These are phyloP conservation scores for Synergus japonicus DNA, from an alignment of 2,888 invertebrate genomes.

Conservation along the genomic window DNA sequence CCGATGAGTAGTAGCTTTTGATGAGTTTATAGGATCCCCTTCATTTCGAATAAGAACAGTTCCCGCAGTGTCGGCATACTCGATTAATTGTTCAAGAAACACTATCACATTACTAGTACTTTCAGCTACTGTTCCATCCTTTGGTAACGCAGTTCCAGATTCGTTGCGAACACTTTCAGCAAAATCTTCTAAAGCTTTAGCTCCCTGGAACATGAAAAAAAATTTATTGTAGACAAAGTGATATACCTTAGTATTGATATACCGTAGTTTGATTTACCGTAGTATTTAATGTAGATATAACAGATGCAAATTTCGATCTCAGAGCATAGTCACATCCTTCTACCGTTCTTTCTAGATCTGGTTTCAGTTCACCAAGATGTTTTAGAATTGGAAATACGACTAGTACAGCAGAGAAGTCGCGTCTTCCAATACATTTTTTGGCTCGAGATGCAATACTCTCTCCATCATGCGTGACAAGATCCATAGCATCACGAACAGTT, in stretches of 20 bases:
- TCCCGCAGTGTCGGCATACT: conserved; percentile 88
- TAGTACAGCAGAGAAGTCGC: conserved; percentile 89
- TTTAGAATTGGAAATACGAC: conserved; percentile 91
- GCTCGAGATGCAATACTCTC: conserved; percentile 89
- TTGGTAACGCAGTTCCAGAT: conserved; percentile 89
- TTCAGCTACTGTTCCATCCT: conserved; percentile 99
- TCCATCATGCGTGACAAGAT: conserved; percentile 90
- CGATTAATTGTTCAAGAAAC: conserved; percentile 91
- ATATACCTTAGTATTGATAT: too few species aligned
- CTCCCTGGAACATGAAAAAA: conserved; percentile 81
- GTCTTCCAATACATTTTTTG: conserved; percentile 86
- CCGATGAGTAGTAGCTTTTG: conserved; percentile 81
- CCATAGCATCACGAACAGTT: conserved; percentile 90
- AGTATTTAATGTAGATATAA: conserved; percentile 85
- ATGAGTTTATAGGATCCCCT: conserved; percentile 79
- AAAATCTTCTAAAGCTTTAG: conserved; percentile 94
- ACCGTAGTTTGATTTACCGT: conserved; percentile 79
- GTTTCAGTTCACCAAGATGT: conserved; percentile 86
- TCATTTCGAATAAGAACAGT: conserved; percentile 79
- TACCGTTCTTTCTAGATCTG: conserved; percentile 88
- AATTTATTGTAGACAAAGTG: background rate
- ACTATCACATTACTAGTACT: conserved; percentile 95
- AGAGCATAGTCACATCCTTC: conserved; percentile 85
- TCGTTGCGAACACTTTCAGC: conserved; percentile 91
- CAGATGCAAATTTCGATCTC: conserved; percentile 85